Percentiles rank a stretch among this genome's conserved stretches.
Conservation (phyloP, 2,888 invertebrate species). For the Crematogaster levior region DNA sequence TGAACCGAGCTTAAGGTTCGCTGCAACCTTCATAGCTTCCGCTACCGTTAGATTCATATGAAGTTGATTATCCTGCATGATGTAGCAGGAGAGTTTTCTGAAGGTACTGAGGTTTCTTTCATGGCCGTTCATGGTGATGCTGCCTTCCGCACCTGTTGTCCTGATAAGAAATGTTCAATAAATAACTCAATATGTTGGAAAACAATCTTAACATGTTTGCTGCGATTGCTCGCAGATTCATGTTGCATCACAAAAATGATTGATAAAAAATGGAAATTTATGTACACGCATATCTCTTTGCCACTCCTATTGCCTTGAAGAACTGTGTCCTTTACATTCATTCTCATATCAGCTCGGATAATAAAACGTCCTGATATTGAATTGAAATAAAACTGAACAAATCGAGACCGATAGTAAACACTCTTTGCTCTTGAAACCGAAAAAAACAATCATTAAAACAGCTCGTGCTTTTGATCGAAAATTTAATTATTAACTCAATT, state of each 20-base stretch:
- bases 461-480: neutral
- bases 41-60: slow-evolving; percentile 96
- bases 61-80: slow-evolving; percentile 98
- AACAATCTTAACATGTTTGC: neutral
- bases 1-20: slow-evolving; percentile 94
- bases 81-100: slow-evolving; percentile 97
- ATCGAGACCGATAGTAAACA: neutral
- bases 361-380: neutral
- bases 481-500: neutral
- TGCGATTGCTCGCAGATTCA: neutral
- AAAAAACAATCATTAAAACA: too few species aligned
- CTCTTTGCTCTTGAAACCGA: too few species aligned
- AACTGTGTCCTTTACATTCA: neutral
- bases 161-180: slow-evolving; percentile 85
- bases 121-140: slow-evolving; percentile 94
- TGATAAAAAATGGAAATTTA: neutral
- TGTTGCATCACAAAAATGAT: neutral
- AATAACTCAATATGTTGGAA: neutral
- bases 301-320: neutral
- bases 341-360: neutral
- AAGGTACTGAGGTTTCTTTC: slow-evolving; percentile 94
- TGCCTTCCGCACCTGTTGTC: slow-evolving; percentile 93
- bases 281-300: neutral
- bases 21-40: slow-evolving; percentile 97
- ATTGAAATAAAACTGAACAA: too few species aligned